Evolutionary conservation across 2,888 invertebrate genomes (phyloP).

Genomic region (Dendrolimus pini): DNA sequence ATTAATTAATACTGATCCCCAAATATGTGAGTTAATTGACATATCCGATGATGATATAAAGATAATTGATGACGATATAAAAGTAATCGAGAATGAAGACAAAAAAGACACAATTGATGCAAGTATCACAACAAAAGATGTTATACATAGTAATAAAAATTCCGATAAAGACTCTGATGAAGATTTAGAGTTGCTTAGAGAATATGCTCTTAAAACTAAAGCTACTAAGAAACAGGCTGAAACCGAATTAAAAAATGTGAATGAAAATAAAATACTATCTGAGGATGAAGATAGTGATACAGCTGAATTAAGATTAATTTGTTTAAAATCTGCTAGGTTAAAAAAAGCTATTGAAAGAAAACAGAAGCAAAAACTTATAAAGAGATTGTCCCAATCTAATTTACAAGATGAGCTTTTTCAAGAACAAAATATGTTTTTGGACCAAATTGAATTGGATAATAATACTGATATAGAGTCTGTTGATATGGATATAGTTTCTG

Average conservation of each 20-base stretch:
- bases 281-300: constrained; percentile 79
- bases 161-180: constrained; percentile 56
- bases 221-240: constrained; percentile 30
- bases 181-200: constrained; percentile 59
- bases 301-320: constrained; percentile 78
- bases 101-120: constrained; percentile 28
- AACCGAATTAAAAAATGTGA: constrained; percentile 12
- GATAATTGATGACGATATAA: constrained; percentile 12
- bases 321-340: constrained; percentile 80
- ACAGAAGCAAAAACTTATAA: constrained; percentile 55
- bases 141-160: constrained; percentile 13
- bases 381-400: constrained; percentile 47
- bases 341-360: constrained; percentile 80
- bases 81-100: constrained; percentile 9
- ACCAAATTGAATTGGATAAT: constrained; percentile 40
- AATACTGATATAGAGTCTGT: constrained; percentile 70
- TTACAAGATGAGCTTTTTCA: constrained; percentile 40
- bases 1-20: constrained; percentile 8
- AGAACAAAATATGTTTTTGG: constrained; percentile 23
- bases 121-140: constrained; percentile 14
- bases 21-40: constrained; percentile 29
- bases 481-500: constrained; percentile 71
- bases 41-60: constrained; percentile 33
- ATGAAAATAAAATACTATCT: constrained; percentile 30
- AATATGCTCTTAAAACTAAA: constrained; percentile 66